These are phyloP conservation scores for Alsophila aescularia DNA, from an alignment of 2,888 invertebrate species.

Conservation along the genomic window DNA sequence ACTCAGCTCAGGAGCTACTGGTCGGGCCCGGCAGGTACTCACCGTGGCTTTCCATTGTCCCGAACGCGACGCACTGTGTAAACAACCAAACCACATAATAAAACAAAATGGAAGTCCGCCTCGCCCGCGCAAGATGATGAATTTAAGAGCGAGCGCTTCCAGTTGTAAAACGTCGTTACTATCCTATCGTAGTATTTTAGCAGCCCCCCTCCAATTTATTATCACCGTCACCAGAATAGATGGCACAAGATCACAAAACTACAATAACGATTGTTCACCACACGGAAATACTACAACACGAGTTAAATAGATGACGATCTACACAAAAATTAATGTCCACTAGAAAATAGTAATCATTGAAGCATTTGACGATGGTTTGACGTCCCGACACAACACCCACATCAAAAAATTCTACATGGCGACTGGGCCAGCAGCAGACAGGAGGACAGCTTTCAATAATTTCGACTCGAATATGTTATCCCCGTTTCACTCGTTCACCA, in stretches of 20 bases:
- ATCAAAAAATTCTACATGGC: conserved; percentile 83
- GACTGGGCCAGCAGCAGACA: conserved; percentile 79
- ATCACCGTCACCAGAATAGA: conserved; percentile 72
- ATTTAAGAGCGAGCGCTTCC: conserved; percentile 74
- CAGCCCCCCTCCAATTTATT: conserved; percentile 81
- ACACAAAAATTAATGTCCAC: conserved; percentile 74
- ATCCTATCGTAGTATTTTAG: conserved; percentile 84
- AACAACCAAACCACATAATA: conserved; percentile 81
- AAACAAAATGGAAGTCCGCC: conserved; percentile 83
- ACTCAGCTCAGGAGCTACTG: conserved; percentile 40
- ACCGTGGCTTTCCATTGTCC: conserved; percentile 81
- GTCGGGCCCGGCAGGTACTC: conserved; percentile 56
- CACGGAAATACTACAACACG: conserved; percentile 56
- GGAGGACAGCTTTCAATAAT: conserved; percentile 81
- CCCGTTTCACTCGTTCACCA: conserved; percentile 80
- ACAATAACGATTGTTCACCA: conserved; percentile 54
- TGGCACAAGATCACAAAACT: conserved; percentile 69
- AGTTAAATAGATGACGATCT: conserved; percentile 62
- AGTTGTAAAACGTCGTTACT: conserved; percentile 83
- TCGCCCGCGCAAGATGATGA: conserved; percentile 75
- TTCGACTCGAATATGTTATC: conserved; percentile 81
- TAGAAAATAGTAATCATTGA: conserved; percentile 81
- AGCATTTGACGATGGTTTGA: conserved; percentile 84
- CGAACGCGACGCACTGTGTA: conserved; percentile 70
- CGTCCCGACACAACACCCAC: conserved; percentile 82